A percentile compares a stretch with the other conserved stretches of the same genome.
phyloP scores from a whole-genome alignment of 2,888 invertebrate genomes.

The Tachina grossa region DNA sequence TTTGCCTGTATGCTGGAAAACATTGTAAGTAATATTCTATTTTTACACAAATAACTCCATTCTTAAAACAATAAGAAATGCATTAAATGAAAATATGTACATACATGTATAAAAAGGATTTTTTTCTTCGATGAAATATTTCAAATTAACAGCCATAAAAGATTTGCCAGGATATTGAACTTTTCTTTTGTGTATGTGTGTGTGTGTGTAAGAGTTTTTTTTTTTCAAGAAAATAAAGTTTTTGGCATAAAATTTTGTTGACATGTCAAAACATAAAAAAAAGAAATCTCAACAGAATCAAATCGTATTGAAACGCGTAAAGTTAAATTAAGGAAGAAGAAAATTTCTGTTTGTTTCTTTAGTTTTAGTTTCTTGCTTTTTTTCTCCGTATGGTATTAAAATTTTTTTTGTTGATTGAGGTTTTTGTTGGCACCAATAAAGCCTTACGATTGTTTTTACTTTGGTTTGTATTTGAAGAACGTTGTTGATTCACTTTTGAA shows the following conservation, averaged over 20 bases:
- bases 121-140: slow-evolving; percentile 29
- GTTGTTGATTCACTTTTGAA: slow-evolving; percentile 37
- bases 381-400: slow-evolving; percentile 5
- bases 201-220: background rate
- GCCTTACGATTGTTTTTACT: background rate
- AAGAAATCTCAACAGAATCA: slow-evolving; percentile 15
- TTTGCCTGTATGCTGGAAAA: background rate
- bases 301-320: slow-evolving; percentile 48
- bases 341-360: slow-evolving; percentile 30
- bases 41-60: slow-evolving; percentile 31
- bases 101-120: background rate
- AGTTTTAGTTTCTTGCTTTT: background rate
- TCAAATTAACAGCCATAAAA: slow-evolving; percentile 61
- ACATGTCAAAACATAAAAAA: slow-evolving; percentile 49
- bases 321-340: slow-evolving; percentile 34
- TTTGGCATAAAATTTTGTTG: slow-evolving; percentile 68
- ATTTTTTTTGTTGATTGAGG: slow-evolving; percentile 36
- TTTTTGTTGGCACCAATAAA: slow-evolving; percentile 30
- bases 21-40: background rate
- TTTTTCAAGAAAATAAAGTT: slow-evolving; percentile 47
- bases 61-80: slow-evolving; percentile 42
- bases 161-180: slow-evolving; percentile 69
- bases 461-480: slow-evolving; percentile 10
- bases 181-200: slow-evolving; percentile 19
- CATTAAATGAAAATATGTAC: slow-evolving; percentile 18